Evolutionary conservation across 1,140 invertebrate genomes (phyloP).

Genomic region (Drosophila pectinifera): DNA sequence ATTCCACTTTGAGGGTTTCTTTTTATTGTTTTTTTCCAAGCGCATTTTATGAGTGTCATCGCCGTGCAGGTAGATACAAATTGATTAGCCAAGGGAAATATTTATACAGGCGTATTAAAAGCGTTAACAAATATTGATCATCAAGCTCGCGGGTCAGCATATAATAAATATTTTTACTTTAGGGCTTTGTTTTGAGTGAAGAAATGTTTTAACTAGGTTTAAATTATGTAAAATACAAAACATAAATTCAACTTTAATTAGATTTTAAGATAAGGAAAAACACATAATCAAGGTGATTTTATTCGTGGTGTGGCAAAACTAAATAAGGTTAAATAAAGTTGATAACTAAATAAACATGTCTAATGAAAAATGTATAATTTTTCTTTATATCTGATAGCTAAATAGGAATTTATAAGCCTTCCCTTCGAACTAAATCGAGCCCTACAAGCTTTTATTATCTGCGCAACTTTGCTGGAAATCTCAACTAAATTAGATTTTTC

Average conservation of each 20-base stretch:
- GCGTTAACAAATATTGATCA: slow-evolving; percentile 5
- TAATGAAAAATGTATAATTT: too few species aligned
- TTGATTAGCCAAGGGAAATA: slow-evolving; percentile 38
- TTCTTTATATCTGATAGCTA: too few species aligned
- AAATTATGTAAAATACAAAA: background rate
- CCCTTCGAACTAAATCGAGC: background rate
- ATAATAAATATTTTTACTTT: slow-evolving; percentile 8
- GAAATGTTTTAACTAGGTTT: background rate
- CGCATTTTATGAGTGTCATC: slow-evolving; percentile 29
- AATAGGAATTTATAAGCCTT: too few species aligned
- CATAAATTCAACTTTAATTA: background rate
- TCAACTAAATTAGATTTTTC: slow-evolving; percentile 17
- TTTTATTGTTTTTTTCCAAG: slow-evolving; percentile 34
- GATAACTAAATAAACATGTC: background rate
- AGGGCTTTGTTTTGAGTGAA: background rate
- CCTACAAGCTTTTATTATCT: background rate
- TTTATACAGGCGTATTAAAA: slow-evolving; percentile 4
- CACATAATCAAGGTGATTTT: background rate
- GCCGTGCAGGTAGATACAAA: slow-evolving; percentile 14
- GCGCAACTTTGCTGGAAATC: slow-evolving; percentile 11
- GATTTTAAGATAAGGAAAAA: background rate
- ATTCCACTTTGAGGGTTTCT: slow-evolving; percentile 41
- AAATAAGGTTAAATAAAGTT: too few species aligned
- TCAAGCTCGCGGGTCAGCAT: background rate
- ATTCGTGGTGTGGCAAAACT: background rate